Evolutionary conservation across 2,888 invertebrate genomes (phyloP).

Genomic region (Drosophila fulvimacula): DNA sequence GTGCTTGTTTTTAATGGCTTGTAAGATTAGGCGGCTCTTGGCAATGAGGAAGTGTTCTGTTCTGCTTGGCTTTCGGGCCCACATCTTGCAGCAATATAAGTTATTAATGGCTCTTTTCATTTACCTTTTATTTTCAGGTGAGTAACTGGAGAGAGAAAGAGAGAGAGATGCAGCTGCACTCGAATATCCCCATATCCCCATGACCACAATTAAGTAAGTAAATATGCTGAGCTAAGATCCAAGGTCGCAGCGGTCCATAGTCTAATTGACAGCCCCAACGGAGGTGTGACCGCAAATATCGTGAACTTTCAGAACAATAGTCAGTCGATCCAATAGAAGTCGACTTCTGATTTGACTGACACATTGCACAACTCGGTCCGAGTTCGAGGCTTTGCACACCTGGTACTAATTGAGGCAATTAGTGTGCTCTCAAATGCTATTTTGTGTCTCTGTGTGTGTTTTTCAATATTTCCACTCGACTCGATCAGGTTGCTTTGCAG

Average conservation of each 20-base stretch:
- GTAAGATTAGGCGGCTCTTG: constrained; percentile 65
- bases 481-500: constrained; percentile 52
- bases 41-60: constrained; percentile 68
- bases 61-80: constrained; percentile 35
- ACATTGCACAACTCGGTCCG: constrained; percentile 62
- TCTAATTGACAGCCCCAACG: constrained; percentile 63
- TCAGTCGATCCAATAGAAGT: constrained; percentile 28
- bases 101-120: constrained; percentile 60
- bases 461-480: constrained; percentile 42
- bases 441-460: constrained; percentile 30
- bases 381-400: constrained; percentile 64
- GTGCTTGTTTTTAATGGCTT: constrained; percentile 61
- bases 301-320: constrained; percentile 64
- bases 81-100: constrained; percentile 43
- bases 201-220: constrained; percentile 40
- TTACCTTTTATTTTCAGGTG: constrained; percentile 33
- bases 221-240: constrained; percentile 21
- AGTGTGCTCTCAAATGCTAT: constrained; percentile 65
- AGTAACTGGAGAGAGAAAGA: constrained; percentile 20
- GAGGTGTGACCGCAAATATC: constrained; percentile 68
- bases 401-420: constrained; percentile 74
- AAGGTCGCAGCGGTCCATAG: constrained; percentile 55
- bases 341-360: constrained; percentile 22
- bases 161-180: constrained; percentile 10
- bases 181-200: background rate